Evolutionary conservation across 2,888 invertebrate genomes (phyloP).

Genomic region (Lamellibrachia columna): DNA sequence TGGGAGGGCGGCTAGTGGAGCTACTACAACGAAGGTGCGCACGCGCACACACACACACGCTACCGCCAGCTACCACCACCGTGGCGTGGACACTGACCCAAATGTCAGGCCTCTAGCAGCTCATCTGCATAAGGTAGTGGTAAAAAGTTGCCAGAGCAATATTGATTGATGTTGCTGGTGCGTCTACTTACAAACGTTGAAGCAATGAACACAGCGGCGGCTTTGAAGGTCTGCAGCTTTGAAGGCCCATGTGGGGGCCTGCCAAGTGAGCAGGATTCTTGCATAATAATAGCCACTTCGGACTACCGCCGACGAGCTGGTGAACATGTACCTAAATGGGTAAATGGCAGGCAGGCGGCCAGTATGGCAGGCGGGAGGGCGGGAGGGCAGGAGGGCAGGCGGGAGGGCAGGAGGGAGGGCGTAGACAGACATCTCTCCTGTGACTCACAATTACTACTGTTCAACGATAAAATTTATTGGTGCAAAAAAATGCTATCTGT

Average conservation of each 20-base stretch:
- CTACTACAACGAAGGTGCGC: background rate
- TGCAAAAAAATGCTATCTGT: background rate
- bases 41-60: no score
- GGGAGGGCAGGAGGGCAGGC: background rate
- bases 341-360: background rate
- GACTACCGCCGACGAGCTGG: background rate
- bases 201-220: background rate
- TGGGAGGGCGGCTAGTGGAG: background rate
- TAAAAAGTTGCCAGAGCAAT: slow-evolving; percentile 7
- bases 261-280: slow-evolving; percentile 11
- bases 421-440: background rate
- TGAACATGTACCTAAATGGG: slow-evolving; percentile 8
- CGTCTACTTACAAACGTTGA: background rate
- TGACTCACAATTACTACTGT: slow-evolving; percentile 3
- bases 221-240: slow-evolving; percentile 6
- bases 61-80: background rate
- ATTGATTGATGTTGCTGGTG: slow-evolving; percentile 7
- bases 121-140: slow-evolving; percentile 6
- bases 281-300: slow-evolving; percentile 16
- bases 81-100: background rate
- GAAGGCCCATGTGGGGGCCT: background rate
- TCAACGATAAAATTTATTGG: slow-evolving; percentile 3
- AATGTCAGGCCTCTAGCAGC: background rate
- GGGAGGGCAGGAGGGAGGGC: background rate
- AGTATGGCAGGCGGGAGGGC: background rate